Base-by-base conservation (phyloP, 2,797 vertebrate genomes). In the Echiichthys vipera region DNA sequence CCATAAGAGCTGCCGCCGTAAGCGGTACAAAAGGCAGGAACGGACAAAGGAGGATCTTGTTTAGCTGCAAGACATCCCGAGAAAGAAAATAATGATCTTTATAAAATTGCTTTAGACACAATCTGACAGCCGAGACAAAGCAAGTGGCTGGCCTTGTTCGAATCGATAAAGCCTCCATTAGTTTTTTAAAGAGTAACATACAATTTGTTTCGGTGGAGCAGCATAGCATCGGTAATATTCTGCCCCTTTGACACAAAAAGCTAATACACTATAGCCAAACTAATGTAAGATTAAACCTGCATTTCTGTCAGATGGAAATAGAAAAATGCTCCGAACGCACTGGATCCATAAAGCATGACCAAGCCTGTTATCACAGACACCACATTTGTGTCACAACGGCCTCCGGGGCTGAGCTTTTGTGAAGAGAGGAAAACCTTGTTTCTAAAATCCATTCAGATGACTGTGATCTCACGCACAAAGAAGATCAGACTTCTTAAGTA, bases 81-180 rank as follows among this genome's bases (percentile, higher is more conserved):
- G 80, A 89, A 88, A 74, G 84, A 91, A 91, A 94, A 94, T 90
- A 92, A 92, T 92, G 91, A 94, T 93, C 91, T 90, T 84, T 89
- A 85, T 90, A 83, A 90, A 91, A 94, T 93, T 92, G 90, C 91
- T 93, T 93, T 86, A 83, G 91, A 93, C 89, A 84, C 89, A 92
- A 90, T 88, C 84, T 92, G 93, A 91, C 88, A 91, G 91, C 85
- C 67, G 78, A 83, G 87, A 92, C 91, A 91, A 92, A 91, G 85
- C 81, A 87, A 90, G 90, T 88, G 83, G 87, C 91, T 85, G 79
- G 88, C 81, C 85, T 85, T 75, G 91, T 92, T 93, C 32, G 54
- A 92, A 94, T 91, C 91, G 86, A 94, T 94, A 92, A 92, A 89
- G 88, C 91, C 89, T 92, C 88, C 87, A 90, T 94, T 93, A 92